Evolutionary conservation across 2,797 vertebrate species (phyloP).

Genomic region (Tympanoctomys barrerae): DNA sequence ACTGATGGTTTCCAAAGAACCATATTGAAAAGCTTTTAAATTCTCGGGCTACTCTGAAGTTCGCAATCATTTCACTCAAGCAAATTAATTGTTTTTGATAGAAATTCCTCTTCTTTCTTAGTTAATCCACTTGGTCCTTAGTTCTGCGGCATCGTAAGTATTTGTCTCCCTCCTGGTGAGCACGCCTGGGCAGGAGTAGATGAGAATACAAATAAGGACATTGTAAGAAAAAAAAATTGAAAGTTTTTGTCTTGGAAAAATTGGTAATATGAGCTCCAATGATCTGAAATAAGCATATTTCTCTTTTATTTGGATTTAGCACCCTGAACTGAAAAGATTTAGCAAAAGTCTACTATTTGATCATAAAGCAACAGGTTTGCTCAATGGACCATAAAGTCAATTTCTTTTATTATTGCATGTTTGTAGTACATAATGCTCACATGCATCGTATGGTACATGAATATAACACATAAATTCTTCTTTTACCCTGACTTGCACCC

Average conservation of each 20-base stretch:
- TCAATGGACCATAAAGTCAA: not conserved
- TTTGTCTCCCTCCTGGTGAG: not conserved
- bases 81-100: not conserved
- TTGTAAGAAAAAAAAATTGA: not conserved
- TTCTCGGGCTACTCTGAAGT: not conserved
- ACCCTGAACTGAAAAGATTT: not conserved
- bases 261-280: not conserved
- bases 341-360: not conserved
- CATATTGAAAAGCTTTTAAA: constrained; percentile 19
- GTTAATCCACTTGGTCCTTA: constrained; percentile 18
- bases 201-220: not conserved
- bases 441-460: not conserved
- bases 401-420: not conserved
- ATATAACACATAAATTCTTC: not conserved
- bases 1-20: not conserved
- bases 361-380: not conserved
- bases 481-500: not conserved
- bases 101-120: not conserved
- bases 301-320: not conserved
- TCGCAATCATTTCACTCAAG: not conserved
- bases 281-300: not conserved
- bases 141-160: not conserved
- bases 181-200: not conserved
- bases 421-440: not conserved
- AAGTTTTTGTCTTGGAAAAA: not conserved